Conservation (phyloP, 2,113 vertebrate genomes). For the Pedetes capensis region DNA sequence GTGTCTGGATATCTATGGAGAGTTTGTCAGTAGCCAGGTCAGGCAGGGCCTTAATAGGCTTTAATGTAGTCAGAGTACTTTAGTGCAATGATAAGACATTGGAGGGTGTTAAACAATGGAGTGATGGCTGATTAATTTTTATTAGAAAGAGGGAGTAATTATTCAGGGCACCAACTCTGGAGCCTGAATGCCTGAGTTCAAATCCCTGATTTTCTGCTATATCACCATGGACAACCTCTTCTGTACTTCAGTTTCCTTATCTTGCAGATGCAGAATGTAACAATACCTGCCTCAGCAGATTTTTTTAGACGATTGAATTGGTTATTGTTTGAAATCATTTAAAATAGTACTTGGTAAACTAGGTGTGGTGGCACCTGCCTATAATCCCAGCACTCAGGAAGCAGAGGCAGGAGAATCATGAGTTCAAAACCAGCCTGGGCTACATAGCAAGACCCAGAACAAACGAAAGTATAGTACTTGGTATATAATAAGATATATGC, state of each 20-base stretch:
- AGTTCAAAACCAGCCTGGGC: too few relatives aligned
- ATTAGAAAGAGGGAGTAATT: not conserved
- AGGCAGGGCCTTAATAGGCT: too few relatives aligned
- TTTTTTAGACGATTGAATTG: not conserved
- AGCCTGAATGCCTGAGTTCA: not conserved
- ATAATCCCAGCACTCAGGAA: too few relatives aligned
- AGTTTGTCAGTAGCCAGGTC: not conserved
- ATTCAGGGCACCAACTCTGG: not conserved
- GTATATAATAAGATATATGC: not conserved
- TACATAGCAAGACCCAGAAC: too few relatives aligned
- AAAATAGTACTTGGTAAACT: not conserved
- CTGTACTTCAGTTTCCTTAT: not conserved
- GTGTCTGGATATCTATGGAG: not conserved
- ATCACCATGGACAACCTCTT: not conserved
- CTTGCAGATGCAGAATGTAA: not conserved
- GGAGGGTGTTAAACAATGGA: not conserved
- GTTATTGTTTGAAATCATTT: not conserved
- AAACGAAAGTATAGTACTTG: not conserved
- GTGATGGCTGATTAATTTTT: not conserved
- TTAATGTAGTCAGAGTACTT: not conserved
- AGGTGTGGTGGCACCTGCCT: too few relatives aligned
- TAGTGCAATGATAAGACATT: too few relatives aligned
- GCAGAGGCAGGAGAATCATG: too few relatives aligned
- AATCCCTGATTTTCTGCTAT: not conserved
- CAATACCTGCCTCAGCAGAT: not conserved